Evolutionary conservation across 2,797 vertebrate genomes (phyloP).

Genomic region (Amazona finschi): DNA sequence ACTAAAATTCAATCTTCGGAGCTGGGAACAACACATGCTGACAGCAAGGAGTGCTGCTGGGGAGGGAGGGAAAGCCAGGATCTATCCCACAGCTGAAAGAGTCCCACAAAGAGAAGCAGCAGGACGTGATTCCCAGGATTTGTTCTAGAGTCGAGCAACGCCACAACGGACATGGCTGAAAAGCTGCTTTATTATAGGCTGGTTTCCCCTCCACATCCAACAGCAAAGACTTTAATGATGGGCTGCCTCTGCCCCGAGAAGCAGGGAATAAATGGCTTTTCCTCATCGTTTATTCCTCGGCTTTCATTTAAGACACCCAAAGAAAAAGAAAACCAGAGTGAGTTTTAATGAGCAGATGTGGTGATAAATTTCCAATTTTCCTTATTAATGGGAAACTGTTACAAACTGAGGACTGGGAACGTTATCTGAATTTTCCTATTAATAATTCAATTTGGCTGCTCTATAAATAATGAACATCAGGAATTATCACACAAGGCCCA

Average conservation of each 20-base stretch:
- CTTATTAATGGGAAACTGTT: conserved; percentile 65
- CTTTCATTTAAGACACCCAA: conserved; percentile 52
- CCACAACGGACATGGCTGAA: background rate
- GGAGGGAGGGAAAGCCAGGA: conserved; percentile 1
- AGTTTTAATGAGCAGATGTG: conserved; percentile 65
- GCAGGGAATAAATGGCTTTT: background rate
- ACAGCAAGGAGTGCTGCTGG: background rate
- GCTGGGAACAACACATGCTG: background rate
- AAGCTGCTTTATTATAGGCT: conserved; percentile 10
- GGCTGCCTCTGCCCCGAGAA: conserved; percentile 13
- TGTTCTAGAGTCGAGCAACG: background rate
- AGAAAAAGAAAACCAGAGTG: background rate
- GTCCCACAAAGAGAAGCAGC: background rate
- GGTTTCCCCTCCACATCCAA: background rate
- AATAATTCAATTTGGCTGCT: conserved; percentile 65
- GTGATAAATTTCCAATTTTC: conserved; percentile 72
- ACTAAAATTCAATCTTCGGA: background rate
- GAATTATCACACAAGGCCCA: background rate
- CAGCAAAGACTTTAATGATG: conserved; percentile 14
- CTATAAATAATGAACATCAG: conserved; percentile 46
- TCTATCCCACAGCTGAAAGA: background rate
- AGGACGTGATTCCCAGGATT: background rate
- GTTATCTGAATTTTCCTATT: conserved; percentile 63
- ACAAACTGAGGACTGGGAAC: conserved; percentile 48
- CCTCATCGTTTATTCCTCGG: conserved; percentile 10